phyloP scores from a whole-genome alignment of 2,113 vertebrate species.

The Lophius piscatorius region DNA sequence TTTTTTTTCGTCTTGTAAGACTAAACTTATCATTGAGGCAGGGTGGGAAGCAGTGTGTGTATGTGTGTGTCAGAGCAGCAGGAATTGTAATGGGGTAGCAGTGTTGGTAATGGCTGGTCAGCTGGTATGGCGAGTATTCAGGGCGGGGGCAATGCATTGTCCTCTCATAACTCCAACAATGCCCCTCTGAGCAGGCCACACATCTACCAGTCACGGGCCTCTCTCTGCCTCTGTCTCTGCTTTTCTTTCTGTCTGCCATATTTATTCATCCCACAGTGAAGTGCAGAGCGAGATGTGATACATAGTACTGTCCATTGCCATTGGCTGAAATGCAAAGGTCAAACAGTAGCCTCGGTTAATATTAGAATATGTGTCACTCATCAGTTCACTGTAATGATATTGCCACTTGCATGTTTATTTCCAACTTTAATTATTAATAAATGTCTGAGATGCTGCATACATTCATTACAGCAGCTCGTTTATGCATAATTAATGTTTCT shows the following conservation, averaged over 20 bases:
- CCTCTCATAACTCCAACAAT: conserved; percentile 78
- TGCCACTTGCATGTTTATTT: conserved; percentile 4
- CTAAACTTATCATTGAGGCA: conserved; percentile 42
- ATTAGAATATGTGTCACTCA: conserved; percentile 24
- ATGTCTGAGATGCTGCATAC: conserved; percentile 6
- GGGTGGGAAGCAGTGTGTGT: conserved; percentile 30
- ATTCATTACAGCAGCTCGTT: background rate
- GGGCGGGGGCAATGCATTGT: conserved; percentile 77
- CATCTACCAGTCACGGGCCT: conserved; percentile 75
- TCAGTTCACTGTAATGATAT: background rate
- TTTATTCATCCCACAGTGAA: conserved; percentile 58
- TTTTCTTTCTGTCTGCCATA: conserved; percentile 70
- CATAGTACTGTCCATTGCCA: conserved; percentile 27
- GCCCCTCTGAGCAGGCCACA: conserved; percentile 73
- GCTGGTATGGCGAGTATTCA: conserved; percentile 79
- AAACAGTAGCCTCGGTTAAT: background rate
- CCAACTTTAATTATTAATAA: conserved; percentile 25
- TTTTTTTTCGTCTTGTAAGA: conserved; percentile 40
- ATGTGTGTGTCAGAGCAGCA: conserved; percentile 43
- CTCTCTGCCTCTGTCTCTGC: conserved; percentile 49
- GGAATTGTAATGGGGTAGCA: conserved; percentile 66
- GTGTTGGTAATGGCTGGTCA: conserved; percentile 76
- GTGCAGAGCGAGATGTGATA: conserved; percentile 55
- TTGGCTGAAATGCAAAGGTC: conserved; percentile 44
- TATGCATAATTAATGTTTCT: conserved; percentile 15